These are phyloP conservation scores for Craterocephalus amniculus DNA, from an alignment of 2,797 vertebrate species.

Conservation along the genomic window DNA sequence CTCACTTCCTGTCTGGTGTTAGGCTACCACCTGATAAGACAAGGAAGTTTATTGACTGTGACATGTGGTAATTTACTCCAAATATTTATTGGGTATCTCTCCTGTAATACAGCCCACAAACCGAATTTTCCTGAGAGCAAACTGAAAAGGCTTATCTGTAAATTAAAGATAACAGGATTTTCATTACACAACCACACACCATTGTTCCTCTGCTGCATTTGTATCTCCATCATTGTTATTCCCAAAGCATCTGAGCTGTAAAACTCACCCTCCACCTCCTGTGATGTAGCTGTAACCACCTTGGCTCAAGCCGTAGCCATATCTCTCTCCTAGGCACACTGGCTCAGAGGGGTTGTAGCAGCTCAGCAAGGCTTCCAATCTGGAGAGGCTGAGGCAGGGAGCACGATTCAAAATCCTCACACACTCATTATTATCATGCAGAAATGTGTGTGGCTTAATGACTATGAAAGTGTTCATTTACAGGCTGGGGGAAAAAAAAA, in stretches of 20 bases:
- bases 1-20: not conserved
- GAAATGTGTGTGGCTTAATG: constrained; percentile 11
- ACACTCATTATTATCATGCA: constrained; percentile 16
- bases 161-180: constrained; percentile 61
- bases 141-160: constrained; percentile 52
- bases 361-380: constrained; percentile 90
- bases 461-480: constrained; percentile 37
- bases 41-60: constrained; percentile 6
- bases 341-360: constrained; percentile 90
- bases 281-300: constrained; percentile 98
- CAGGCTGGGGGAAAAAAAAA: too few relatives aligned
- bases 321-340: constrained; percentile 93
- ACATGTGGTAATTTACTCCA: constrained; percentile 32
- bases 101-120: constrained; percentile 19
- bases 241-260: constrained; percentile 24
- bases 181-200: constrained; percentile 42
- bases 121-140: constrained; percentile 21
- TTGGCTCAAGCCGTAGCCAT: constrained; percentile 92
- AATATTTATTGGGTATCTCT: constrained; percentile 23
- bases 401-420: constrained; percentile 51
- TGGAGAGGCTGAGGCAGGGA: constrained; percentile 83
- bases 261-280: constrained; percentile 94
- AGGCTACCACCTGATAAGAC: constrained; percentile 16
- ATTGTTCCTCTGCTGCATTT: constrained; percentile 33
- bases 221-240: constrained; percentile 50